phyloP scores from a whole-genome alignment of 2,113 vertebrate genomes.

The Mungos mungo region DNA sequence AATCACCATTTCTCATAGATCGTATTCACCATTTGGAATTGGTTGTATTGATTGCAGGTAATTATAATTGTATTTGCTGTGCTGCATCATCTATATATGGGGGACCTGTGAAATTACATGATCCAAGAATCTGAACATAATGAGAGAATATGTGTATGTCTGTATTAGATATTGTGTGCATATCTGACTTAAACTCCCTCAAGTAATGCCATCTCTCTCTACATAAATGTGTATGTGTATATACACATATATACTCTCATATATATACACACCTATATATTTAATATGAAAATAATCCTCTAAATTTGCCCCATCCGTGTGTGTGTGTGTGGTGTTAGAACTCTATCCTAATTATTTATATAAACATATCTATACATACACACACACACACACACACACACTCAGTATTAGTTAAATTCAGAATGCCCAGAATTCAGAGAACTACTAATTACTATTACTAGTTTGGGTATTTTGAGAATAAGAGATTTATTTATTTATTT shows the following conservation, averaged over 20 bases:
- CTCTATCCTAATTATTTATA: not conserved
- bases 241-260: not conserved
- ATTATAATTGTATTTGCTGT: constrained; percentile 80
- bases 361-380: not conserved
- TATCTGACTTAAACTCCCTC: not conserved
- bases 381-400: not conserved
- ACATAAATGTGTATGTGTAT: not conserved
- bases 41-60: constrained; percentile 80
- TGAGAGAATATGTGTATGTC: not conserved
- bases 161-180: not conserved
- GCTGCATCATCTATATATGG: constrained; percentile 54
- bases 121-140: constrained; percentile 37
- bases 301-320: not conserved
- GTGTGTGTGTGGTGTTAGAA: not conserved
- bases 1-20: constrained; percentile 78
- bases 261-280: not conserved
- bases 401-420: not conserved
- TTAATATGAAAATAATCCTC: not conserved
- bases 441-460: not conserved
- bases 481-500: not conserved
- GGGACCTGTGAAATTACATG: constrained; percentile 26
- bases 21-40: constrained; percentile 73
- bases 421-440: not conserved
- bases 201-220: not conserved
- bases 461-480: not conserved